Evolutionary conservation across 2,888 invertebrate genomes (phyloP), one percentile per base, ranked within the genome.

Genomic region (Poecilobothrus nobilitatus): DNA sequence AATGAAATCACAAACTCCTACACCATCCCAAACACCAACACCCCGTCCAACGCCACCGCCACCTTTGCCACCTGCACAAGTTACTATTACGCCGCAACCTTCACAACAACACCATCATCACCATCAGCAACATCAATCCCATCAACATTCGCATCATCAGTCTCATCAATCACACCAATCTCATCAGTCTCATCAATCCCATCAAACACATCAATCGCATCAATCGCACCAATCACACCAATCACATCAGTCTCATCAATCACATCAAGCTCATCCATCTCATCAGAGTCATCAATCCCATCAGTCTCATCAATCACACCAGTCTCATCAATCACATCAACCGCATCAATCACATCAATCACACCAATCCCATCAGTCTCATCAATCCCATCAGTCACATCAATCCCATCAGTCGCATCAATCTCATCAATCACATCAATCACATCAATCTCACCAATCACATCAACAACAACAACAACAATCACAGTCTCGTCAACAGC

Each of bases 41-140:
- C 86, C 87, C 20, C 84, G 84, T 72, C 84, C 84, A 68, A 84
- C 85, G 66, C 81, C 84, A 70, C 81, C 84, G n/a, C 66, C 65
- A 33, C 65, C 27, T 37, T 61, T 22, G 15, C 80, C 37, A 79
- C 69, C 67, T 62, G 67, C 63, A 8, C 69, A 67, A 74, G 75
- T 68, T 77, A 76, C 41, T 74, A 78, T 74, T 74, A 71, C 68
- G 33, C 69, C 68, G 68, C 75, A 73, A 68, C 77, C 74, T 18
- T 74, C 73, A 41, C 74, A 73, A 62, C 76, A 77, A n/a, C 76
- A 74, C 44, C 74, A 75, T 67, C 76, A 68, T 79, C 77, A 41
- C 22, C 63, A 67, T 12, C 69, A 69, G 22, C 64, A 65, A 61
- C 33, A 34, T 7, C 62, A 67, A 27, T 34, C 41, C 18, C 67